Percentiles rank a stretch among this genome's conserved stretches.
phyloP scores from a whole-genome alignment of 2,888 invertebrate genomes.

The Volucella zonaria region DNA sequence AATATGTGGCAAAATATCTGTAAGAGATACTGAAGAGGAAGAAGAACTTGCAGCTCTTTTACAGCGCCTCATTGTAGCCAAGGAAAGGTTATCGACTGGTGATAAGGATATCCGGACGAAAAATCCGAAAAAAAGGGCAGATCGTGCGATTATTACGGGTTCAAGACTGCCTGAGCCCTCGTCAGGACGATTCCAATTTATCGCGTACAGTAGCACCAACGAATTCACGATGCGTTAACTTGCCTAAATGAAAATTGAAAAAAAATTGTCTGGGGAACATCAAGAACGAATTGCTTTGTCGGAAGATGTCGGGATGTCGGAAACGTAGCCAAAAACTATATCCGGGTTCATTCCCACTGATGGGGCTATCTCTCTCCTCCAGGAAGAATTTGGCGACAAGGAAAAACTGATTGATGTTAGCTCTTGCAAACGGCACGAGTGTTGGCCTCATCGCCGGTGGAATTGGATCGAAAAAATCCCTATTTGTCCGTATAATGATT shows the following conservation, averaged over 20 bases:
- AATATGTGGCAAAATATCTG: background rate
- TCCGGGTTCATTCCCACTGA: conserved; percentile 31
- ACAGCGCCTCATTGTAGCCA: conserved; percentile 9
- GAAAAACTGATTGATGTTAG: conserved; percentile 36
- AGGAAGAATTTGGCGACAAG: conserved; percentile 39
- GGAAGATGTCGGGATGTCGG: conserved; percentile 7
- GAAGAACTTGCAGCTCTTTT: conserved; percentile 28
- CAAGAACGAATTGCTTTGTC: background rate
- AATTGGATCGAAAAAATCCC: no score
- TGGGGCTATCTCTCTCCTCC: conserved; percentile 34
- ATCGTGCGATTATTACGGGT: background rate
- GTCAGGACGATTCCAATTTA: no score
- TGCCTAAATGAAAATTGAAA: background rate
- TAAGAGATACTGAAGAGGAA: conserved; percentile 18
- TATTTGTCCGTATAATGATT: no score
- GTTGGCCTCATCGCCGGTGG: no score
- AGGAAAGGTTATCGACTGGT: background rate
- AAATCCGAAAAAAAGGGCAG: conserved; percentile 9
- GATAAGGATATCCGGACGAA: conserved; percentile 9
- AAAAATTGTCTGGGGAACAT: background rate
- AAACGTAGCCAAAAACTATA: conserved; percentile 28
- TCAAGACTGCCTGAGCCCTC: no score
- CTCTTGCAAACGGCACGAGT: no score
- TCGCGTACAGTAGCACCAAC: no score
- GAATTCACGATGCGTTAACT: background rate